Conservation (phyloP, 1,140 invertebrate genomes). For the Cepaea nemoralis region DNA sequence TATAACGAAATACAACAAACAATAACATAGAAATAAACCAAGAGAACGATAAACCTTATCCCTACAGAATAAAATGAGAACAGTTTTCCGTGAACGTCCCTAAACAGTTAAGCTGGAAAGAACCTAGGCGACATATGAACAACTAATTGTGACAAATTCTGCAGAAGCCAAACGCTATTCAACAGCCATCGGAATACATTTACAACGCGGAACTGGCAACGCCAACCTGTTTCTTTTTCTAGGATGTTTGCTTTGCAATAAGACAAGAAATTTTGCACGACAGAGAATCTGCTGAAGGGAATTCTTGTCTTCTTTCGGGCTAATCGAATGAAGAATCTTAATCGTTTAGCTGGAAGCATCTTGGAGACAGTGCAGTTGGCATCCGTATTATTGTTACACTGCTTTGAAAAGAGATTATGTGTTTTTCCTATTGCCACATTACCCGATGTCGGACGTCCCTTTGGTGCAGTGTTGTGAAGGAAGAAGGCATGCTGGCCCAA, state of each 20-base stretch:
- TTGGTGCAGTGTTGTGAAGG: neutral
- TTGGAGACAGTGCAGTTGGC: constrained; percentile 1
- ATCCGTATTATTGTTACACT: constrained; percentile 5
- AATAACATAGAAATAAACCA: no score
- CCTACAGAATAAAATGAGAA: no score
- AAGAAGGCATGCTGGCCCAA: neutral
- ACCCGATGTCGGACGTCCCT: neutral
- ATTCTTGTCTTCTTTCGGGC: neutral
- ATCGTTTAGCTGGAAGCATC: constrained; percentile 1
- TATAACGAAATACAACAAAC: no score
- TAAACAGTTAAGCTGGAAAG: no score
- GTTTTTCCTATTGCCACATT: neutral
- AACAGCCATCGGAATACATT: neutral
- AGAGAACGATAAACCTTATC: no score
- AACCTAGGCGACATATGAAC: no score
- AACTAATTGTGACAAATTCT: no score
- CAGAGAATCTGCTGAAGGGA: neutral
- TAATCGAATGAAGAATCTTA: constrained; percentile 14
- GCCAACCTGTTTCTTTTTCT: neutral
- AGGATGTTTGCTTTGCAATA: neutral
- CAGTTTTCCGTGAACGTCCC: no score
- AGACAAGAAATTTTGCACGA: neutral
- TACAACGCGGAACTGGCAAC: neutral
- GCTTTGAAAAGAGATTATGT: constrained; percentile 4
- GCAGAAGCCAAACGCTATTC: neutral